Base-by-base conservation (phyloP, 2,888 invertebrate genomes). In the Caenorhabditis zanzibari region DNA sequence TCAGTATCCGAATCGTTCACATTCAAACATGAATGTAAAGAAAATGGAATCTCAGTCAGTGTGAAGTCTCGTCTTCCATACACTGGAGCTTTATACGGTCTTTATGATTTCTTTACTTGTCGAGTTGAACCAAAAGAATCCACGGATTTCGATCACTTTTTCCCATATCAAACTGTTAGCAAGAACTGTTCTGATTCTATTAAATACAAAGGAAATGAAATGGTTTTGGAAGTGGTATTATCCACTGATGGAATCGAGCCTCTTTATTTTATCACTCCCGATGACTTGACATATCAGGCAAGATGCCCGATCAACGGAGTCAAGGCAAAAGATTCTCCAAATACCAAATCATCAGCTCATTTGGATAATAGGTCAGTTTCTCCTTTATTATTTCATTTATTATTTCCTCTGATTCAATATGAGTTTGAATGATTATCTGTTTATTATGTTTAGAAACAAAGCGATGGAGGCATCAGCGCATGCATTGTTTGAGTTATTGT, bases 211-310 rank as follows among this genome's bases (percentile, higher is more conserved):
- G 92, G 91, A 16, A 72, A 89, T 35, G 91, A 92, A 38, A 90
- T 90, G 88, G 85, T 91, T 14, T 85, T 92, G 32, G 92, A 92
- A 72, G 91, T 92, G 2, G 92, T 92, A 28, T 79, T 92, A 41
- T 92, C 92, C 12, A 92, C 92, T 3, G 92, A 92, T 79, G 92
- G 92, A 10, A 90, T 92, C 3, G 91, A 92, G 61, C 92, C 92
- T 6, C 83, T 92, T n/a, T 92, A 92, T 75, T 92, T 92, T 73
- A 92, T 92, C 73, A 92, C 92, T 19, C 88, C 92, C 3, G 92
- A 92, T 49, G 92, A 92, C 71, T 71, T 92, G 61, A 92, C 92
- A 32, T 92, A 90, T 75, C 91, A 92, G 49, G 92, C 92, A 2
- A 86, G 83, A 41, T 92, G 91, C 54, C 90, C 89, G 0, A 82